Conservation (phyloP, 2,113 vertebrate genomes). For the Engraulis encrasicolus region DNA sequence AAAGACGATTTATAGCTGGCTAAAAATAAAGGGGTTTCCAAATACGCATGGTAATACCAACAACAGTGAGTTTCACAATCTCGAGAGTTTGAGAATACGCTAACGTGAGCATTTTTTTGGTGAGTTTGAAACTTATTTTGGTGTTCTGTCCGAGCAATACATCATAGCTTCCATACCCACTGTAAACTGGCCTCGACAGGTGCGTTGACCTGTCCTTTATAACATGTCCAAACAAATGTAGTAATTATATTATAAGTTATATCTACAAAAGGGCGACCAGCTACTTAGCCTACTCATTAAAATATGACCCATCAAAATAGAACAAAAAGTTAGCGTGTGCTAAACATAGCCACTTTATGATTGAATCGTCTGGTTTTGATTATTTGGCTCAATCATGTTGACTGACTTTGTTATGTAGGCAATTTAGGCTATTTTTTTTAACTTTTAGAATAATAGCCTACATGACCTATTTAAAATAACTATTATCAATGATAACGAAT, state of each 20-base stretch:
- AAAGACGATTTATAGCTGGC: conserved; percentile 1
- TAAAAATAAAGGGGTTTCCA: no score
- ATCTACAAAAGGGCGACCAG: neutral
- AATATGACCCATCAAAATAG: neutral
- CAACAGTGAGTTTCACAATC: neutral
- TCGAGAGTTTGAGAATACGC: neutral
- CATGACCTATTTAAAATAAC: no score
- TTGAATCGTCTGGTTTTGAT: no score
- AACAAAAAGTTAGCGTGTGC: no score
- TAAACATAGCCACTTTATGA: no score
- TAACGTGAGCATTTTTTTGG: neutral
- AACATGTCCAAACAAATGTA: neutral
- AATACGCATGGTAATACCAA: neutral
- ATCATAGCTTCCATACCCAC: neutral
- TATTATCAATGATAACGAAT: no score
- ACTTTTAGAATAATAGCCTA: no score
- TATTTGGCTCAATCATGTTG: no score
- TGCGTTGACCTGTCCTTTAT: neutral
- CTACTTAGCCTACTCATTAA: neutral
- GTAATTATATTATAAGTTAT: neutral
- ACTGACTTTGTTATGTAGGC: no score
- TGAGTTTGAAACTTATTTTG: neutral
- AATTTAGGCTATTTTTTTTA: no score
- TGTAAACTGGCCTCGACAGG: neutral
- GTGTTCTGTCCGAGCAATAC: neutral